These are phyloP conservation scores for Aphodius granarius DNA, from an alignment of 2,888 invertebrate species.

Conservation along the genomic window DNA sequence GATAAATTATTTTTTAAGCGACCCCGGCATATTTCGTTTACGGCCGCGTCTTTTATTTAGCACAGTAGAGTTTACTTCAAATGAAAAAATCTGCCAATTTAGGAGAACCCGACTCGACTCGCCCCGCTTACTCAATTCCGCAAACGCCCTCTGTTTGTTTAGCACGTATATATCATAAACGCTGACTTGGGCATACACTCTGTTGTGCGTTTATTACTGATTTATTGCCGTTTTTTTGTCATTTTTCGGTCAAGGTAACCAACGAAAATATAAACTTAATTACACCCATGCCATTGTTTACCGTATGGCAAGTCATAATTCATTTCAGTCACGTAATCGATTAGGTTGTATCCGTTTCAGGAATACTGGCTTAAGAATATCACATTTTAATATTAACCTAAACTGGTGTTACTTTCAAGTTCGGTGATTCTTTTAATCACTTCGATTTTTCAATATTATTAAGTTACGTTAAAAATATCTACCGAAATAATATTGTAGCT, in stretches of 20 bases:
- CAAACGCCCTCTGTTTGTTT: conserved; percentile 3
- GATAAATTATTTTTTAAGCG: conserved; percentile 15
- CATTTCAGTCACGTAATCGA: neutral
- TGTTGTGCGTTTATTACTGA: neutral
- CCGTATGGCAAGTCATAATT: neutral
- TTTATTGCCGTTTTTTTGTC: conserved; percentile 2
- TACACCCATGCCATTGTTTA: neutral
- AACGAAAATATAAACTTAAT: neutral
- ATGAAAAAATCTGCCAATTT: conserved; percentile 14
- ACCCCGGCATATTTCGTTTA: neutral
- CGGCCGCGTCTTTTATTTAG: conserved; percentile 1
- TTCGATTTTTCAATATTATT: too few relatives aligned
- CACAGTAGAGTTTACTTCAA: neutral
- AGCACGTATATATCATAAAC: conserved; percentile 13
- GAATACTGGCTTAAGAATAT: too few relatives aligned
- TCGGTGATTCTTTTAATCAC: too few relatives aligned
- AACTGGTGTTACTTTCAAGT: too few relatives aligned
- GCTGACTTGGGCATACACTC: conserved; percentile 9
- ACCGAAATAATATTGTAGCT: too few relatives aligned
- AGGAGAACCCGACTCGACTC: conserved; percentile 2
- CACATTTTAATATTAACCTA: too few relatives aligned
- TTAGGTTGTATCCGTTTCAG: neutral
- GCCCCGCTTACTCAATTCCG: conserved; percentile 8
- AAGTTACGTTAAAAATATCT: too few relatives aligned
- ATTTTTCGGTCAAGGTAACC: conserved; percentile 4